Base-by-base conservation (phyloP, 2,888 invertebrate species). In the Pterobdella sp. region DNA sequence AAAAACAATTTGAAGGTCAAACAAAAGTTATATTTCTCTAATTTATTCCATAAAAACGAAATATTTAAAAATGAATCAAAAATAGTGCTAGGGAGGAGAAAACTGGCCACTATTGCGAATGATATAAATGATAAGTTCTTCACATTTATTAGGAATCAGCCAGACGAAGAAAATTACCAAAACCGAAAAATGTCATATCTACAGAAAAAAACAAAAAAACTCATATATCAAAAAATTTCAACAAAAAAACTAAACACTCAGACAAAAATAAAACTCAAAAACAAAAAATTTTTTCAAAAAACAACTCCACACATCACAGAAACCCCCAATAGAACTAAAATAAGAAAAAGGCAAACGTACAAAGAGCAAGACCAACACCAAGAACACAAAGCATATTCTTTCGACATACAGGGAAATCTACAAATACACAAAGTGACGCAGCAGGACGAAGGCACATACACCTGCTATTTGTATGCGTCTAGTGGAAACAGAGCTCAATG, bases 381-480 rank as follows among this genome's bases (percentile, higher is more conserved):
- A n/a, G n/a, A n/a, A n/a, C n/a, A n/a, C n/a, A n/a, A 22, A 56
- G 3, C n/a, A 22, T 56, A 56, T 26, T 18, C n/a, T 4, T 56
- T 69, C 14, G 69, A 69, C 26, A 49, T 22, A 52, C 37, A 49
- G 69, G 69, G 69, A 2, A 32, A 42, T 18, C 69, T 71, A 36
- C 14, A 35, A 35, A 56, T 71, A 4, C 35, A 71, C 26, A 37
- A 52, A 14, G 71, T 71, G 31, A 35, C 18, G n/a, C 63, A 71
- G 26, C 35, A n/a, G 22, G 71, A 71, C 31, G 71, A 71, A 37
- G 71, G 71, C 34, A 32, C 35, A 63, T 71, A 71, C 63, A 71
- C 71, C n/a, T 71, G 71, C 63, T 49, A 56, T 26, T 60, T 56
- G 22, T 71, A 71, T 63, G 52, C 63, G 29, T 31, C 69, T 26